Percentiles rank a stretch among this genome's conserved stretches.
These are phyloP conservation scores for Chrysaora quinquecirrha DNA, from an alignment of 30 jellyfish, hydroid and myxozoan genomes.

Conservation along the genomic window DNA sequence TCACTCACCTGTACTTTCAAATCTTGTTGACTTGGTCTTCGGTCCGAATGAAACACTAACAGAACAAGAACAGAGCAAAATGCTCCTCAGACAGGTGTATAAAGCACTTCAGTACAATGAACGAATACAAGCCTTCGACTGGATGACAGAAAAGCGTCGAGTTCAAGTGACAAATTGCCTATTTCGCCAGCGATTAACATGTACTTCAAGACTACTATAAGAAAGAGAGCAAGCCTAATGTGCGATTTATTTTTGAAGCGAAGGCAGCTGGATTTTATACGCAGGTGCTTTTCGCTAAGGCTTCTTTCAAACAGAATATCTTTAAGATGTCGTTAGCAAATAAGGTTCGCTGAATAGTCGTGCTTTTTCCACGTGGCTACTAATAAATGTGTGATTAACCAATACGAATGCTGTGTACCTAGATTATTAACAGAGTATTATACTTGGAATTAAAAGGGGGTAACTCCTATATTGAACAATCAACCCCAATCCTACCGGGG, in stretches of 20 bases:
- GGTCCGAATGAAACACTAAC: too few species aligned
- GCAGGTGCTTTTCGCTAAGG: conserved; percentile 16
- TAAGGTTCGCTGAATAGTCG: neutral
- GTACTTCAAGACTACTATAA: neutral
- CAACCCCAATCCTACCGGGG: too few species aligned
- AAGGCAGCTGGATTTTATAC: neutral
- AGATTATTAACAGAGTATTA: too few species aligned
- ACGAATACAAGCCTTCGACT: too few species aligned
- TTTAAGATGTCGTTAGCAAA: conserved; percentile 4
- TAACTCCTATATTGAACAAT: too few species aligned
- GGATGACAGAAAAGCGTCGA: neutral
- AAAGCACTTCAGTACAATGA: too few species aligned
- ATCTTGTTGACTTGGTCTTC: too few species aligned
- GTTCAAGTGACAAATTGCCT: neutral
- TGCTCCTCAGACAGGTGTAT: too few species aligned
- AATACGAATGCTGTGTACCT: neutral
- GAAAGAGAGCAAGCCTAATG: neutral
- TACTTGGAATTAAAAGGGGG: too few species aligned
- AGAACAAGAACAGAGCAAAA: too few species aligned
- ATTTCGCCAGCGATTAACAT: neutral
- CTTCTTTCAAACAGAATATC: neutral
- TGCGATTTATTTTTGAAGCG: neutral
- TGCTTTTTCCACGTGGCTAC: neutral
- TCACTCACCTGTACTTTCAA: too few species aligned
- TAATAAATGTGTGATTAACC: neutral